A percentile compares a stretch with the other conserved stretches of the same genome.
Evolutionary conservation across 2,888 invertebrate species (phyloP).

Genomic region (Iselma pallidipennis): DNA sequence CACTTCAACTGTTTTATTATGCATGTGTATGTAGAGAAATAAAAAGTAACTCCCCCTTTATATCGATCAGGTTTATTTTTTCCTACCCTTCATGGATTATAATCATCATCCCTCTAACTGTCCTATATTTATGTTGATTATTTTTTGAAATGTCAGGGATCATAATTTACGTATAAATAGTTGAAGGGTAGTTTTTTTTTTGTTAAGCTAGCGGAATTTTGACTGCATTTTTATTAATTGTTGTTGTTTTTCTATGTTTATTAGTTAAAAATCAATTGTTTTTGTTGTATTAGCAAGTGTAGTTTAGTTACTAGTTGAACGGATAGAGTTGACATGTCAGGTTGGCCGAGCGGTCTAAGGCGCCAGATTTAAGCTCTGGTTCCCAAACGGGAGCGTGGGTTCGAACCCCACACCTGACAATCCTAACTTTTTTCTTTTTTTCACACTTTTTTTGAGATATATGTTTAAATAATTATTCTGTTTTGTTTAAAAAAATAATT

Average conservation of each 20-base stretch:
- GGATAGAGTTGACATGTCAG: conserved; percentile 49
- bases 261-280: background rate
- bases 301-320: background rate
- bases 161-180: background rate
- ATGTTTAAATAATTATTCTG: background rate
- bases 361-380: conserved; percentile 68
- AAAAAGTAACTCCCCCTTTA: too few relatives aligned
- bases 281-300: background rate
- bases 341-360: conserved; percentile 69
- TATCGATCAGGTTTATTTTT: too few relatives aligned
- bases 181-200: background rate
- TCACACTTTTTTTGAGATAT: background rate
- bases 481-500: background rate
- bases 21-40: too few relatives aligned
- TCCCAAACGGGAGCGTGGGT: conserved; percentile 65
- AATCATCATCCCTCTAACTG: too few relatives aligned
- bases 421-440: conserved; percentile 14
- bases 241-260: background rate
- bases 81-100: too few relatives aligned
- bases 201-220: background rate
- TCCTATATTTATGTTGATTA: background rate
- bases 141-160: background rate
- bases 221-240: background rate
- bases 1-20: background rate
- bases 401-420: conserved; percentile 68